These are phyloP conservation scores for Tetramorium alpestre DNA, from an alignment of 1,140 invertebrate species.

Conservation along the genomic window DNA sequence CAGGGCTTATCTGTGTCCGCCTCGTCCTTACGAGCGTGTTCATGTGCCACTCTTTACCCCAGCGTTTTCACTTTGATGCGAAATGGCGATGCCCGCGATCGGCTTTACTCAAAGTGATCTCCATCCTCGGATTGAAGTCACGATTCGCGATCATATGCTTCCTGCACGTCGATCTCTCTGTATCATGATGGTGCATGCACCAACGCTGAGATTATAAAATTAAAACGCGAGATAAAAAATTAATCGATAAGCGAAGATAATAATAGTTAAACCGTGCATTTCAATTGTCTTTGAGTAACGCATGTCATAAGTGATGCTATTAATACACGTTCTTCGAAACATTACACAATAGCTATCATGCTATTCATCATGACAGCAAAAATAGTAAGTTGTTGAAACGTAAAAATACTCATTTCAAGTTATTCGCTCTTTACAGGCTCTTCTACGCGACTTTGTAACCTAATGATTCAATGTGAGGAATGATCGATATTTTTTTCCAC, in stretches of 20 bases:
- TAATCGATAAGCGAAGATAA: neutral
- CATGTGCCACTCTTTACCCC: conserved; percentile 47
- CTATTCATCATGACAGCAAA: neutral
- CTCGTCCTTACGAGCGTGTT: conserved; percentile 56
- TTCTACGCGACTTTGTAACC: neutral
- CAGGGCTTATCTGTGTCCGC: conserved; percentile 48
- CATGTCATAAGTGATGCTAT: neutral
- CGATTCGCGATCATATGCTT: neutral
- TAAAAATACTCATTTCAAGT: neutral
- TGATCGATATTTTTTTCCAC: conserved; percentile 36
- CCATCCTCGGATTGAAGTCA: conserved; percentile 1
- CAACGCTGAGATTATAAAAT: neutral
- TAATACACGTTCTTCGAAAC: neutral
- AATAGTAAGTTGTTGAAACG: neutral
- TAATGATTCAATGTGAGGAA: conserved; percentile 1
- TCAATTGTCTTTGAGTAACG: neutral
- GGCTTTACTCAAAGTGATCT: conserved; percentile 40
- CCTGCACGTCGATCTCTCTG: neutral
- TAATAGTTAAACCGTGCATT: too few species aligned
- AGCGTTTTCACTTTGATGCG: conserved; percentile 63
- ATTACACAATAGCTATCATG: neutral
- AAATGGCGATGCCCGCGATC: conserved; percentile 53
- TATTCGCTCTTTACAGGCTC: neutral
- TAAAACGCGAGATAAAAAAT: neutral
- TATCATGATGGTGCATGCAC: neutral